Base-by-base conservation (phyloP, 2,888 invertebrate species). In the Pantelozetes paolii region DNA sequence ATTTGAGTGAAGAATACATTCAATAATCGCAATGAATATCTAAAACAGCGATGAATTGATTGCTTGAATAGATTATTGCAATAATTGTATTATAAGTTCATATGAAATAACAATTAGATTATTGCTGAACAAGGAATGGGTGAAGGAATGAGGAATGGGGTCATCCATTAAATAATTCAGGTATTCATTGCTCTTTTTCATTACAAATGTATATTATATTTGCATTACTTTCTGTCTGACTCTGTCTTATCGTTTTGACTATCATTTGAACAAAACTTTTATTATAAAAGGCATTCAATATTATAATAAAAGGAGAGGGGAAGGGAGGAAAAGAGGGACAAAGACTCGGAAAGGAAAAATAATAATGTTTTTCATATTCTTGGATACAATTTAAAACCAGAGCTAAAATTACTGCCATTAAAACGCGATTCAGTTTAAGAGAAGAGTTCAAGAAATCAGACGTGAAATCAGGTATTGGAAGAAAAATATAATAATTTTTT, bases 371-470 rank as follows among this genome's bases (percentile, higher is more conserved):
- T n/a, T 23, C 45, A 26, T 26, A 23, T 54, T 45, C 18, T 45
- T 3, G 23, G 54, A 11, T 26, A 54, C 26, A 54, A 54, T 54
- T 54, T 54, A 26, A 54, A 23, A 23, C 13, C 20, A 54, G 26
- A 54, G 54, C 54, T 26, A 54, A 26, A 54, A 54, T 54, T 54
- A 54, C 26, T 54, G 54, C 54, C 54, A 54, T 54, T 54, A 54
- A 54, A 54, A 23, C 26, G 26, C 26, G 11, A 54, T 36, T 36
- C 36, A n/a, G 6, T 36, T 8, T 36, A 36, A 8, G 11, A 8
- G 36, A 36, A 36, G 36, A 36, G 36, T 36, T 36, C 5, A 36
- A 36, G 11, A 36, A 36, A 36, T 36, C 36, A 36, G 36, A 36
- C 6, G 6, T 36, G 11, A 36, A 36, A 36, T 36, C 36, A 36